These are phyloP conservation scores for Trichogramma pretiosum DNA, from an alignment of 1,140 invertebrate species.

Conservation along the genomic window DNA sequence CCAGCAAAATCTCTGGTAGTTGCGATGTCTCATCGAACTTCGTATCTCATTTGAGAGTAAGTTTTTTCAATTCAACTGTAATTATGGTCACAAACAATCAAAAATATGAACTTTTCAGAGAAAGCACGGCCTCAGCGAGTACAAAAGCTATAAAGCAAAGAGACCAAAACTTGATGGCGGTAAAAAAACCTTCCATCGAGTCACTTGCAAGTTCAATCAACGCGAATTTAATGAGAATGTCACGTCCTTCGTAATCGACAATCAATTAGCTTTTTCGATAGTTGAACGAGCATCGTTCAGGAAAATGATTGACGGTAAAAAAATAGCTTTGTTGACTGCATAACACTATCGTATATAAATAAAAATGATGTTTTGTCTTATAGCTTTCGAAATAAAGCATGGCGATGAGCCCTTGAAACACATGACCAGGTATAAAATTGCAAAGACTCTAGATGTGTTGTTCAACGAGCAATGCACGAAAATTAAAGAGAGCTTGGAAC, in stretches of 20 bases:
- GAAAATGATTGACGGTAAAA: neutral
- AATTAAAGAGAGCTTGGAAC: neutral
- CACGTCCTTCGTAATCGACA: neutral
- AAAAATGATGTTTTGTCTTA: neutral
- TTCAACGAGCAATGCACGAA: neutral
- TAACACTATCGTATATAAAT: neutral
- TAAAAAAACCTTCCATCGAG: too few relatives aligned
- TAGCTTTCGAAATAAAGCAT: neutral
- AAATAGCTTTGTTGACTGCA: neutral
- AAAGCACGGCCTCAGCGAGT: too few relatives aligned
- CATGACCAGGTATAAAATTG: neutral
- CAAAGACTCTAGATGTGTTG: neutral
- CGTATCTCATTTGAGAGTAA: too few relatives aligned
- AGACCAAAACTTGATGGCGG: too few relatives aligned
- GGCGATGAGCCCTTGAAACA: neutral
- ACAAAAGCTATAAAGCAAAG: too few relatives aligned
- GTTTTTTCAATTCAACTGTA: too few relatives aligned
- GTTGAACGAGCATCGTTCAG: neutral
- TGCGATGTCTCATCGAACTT: too few relatives aligned
- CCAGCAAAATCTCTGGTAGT: too few relatives aligned
- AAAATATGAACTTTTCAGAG: too few relatives aligned
- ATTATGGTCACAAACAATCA: too few relatives aligned
- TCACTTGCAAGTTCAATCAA: neutral
- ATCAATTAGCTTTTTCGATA: neutral
- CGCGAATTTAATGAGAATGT: neutral